Evolutionary conservation across 2,797 vertebrate genomes (phyloP).

Genomic region (Dermochelys coriacea): DNA sequence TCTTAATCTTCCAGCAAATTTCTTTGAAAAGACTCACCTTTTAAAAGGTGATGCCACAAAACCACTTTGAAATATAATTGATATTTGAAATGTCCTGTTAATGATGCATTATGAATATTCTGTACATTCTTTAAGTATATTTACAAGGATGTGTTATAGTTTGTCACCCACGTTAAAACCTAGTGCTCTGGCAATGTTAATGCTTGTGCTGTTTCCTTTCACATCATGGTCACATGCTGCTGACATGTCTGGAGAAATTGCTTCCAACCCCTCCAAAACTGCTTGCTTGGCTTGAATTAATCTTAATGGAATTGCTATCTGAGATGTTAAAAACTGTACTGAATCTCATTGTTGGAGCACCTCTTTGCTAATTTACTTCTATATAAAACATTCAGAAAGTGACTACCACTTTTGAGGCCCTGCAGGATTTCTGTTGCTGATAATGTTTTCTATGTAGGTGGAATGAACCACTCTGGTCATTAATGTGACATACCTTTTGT

Average conservation of each 20-base stretch:
- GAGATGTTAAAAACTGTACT: conserved; percentile 79
- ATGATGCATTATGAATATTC: conserved; percentile 53
- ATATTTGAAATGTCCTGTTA: conserved; percentile 71
- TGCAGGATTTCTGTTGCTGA: conserved; percentile 64
- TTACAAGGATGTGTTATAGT: conserved; percentile 26
- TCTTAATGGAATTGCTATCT: conserved; percentile 85
- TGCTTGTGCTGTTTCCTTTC: conserved; percentile 49
- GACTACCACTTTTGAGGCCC: conserved; percentile 62
- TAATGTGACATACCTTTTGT: conserved; percentile 52
- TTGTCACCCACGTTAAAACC: conserved; percentile 17
- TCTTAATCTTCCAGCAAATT: conserved; percentile 73
- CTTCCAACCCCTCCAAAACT: conserved; percentile 79
- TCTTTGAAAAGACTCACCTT: conserved; percentile 70
- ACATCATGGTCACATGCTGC: no score
- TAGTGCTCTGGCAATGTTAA: conserved; percentile 60
- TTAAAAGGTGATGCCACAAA: conserved; percentile 70
- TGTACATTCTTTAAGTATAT: conserved; percentile 25
- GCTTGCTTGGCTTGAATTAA: conserved; percentile 83
- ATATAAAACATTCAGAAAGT: conserved; percentile 62
- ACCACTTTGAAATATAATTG: conserved; percentile 66
- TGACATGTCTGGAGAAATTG: conserved; percentile 72
- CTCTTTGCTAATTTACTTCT: conserved; percentile 78
- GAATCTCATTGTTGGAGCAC: conserved; percentile 77
- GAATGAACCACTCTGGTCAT: conserved; percentile 26
- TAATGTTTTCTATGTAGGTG: conserved; percentile 61